These are phyloP conservation scores for Macrostomum lignano DNA, from an alignment of 1,140 invertebrate genomes.

Conservation along the genomic window DNA sequence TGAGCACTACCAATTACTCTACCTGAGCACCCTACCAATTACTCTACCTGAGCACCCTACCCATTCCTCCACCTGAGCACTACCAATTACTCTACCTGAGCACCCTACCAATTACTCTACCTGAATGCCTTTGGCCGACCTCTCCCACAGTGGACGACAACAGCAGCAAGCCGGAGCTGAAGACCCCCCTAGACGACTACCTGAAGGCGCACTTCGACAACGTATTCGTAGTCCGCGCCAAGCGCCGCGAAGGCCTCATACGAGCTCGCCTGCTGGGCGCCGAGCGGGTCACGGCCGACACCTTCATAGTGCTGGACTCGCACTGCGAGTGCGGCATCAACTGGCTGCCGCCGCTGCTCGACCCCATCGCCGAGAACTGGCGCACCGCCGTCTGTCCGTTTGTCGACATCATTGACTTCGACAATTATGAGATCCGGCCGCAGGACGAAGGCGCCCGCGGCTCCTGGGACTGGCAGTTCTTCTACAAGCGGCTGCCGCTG, in stretches of 20 bases:
- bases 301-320: conserved; percentile 72
- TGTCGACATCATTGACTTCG: conserved; percentile 72
- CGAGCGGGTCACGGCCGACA: conserved; percentile 48
- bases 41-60: too few species aligned
- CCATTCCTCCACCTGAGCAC: too few species aligned
- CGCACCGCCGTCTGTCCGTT: conserved; percentile 72
- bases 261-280: conserved; percentile 58
- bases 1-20: too few species aligned
- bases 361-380: conserved; percentile 56
- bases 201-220: neutral
- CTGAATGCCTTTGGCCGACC: too few species aligned
- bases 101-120: too few species aligned
- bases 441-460: conserved; percentile 62
- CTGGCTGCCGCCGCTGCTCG: conserved; percentile 67
- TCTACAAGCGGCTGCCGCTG: conserved; percentile 64
- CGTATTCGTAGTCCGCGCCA: conserved; percentile 31
- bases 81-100: too few species aligned
- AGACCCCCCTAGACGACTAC: conserved; percentile 1
- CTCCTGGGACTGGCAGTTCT: conserved; percentile 91
- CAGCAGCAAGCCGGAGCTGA: conserved; percentile 28
- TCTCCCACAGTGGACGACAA: conserved; percentile 68
- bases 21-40: too few species aligned
- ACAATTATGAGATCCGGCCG: conserved; percentile 41
- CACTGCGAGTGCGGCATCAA: conserved; percentile 77
- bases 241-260: conserved; percentile 50